These are phyloP conservation scores for Onychomys leucogaster DNA, from an alignment of 2,797 vertebrate species.

Conservation along the genomic window DNA sequence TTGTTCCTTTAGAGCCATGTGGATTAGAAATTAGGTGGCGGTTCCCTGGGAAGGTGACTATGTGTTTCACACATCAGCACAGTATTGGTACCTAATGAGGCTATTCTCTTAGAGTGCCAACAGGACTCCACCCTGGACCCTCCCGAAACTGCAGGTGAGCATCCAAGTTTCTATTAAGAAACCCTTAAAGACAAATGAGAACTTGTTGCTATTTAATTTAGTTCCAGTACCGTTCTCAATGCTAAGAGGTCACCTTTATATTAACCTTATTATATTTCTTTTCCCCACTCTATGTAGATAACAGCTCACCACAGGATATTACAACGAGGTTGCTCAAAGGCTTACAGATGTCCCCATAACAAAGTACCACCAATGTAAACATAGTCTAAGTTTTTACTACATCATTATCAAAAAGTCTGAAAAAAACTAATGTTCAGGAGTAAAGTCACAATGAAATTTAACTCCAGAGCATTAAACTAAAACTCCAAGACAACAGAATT, in stretches of 20 bases:
- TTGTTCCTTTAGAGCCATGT: not conserved
- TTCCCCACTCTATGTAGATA: not conserved
- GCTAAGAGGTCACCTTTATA: not conserved
- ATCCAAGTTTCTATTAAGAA: not conserved
- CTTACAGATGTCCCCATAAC: not conserved
- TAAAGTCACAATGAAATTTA: conserved; percentile 64
- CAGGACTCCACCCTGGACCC: not conserved
- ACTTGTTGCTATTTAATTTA: not conserved
- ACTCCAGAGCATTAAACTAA: conserved; percentile 24
- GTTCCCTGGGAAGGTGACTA: not conserved
- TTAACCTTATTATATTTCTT: not conserved
- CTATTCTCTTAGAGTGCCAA: not conserved
- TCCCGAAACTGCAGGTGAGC: not conserved
- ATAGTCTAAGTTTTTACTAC: not conserved
- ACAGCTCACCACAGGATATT: not conserved
- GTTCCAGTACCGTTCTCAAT: not conserved
- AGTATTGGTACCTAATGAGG: not conserved
- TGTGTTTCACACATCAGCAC: not conserved
- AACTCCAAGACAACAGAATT: conserved; percentile 28
- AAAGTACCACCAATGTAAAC: not conserved
- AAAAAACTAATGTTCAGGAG: conserved; percentile 54
- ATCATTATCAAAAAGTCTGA: not conserved
- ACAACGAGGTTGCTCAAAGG: not conserved
- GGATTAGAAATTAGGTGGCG: not conserved
- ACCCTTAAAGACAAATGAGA: conserved; percentile 14